Evolutionary conservation across 2,113 vertebrate species (phyloP).

Genomic region (Sorex fumeus): DNA sequence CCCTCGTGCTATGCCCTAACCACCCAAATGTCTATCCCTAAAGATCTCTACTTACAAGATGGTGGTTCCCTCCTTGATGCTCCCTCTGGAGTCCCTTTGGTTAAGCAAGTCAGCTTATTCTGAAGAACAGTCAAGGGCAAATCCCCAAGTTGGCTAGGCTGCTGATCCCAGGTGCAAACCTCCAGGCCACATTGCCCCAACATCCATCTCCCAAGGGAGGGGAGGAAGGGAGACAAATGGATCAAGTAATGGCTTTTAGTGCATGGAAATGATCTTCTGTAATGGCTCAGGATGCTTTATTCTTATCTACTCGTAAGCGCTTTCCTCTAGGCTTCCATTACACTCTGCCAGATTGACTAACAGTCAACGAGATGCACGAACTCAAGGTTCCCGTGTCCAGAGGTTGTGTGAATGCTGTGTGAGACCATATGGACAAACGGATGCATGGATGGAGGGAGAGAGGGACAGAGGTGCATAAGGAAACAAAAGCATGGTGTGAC

Average conservation of each 20-base stretch:
- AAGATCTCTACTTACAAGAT: neutral
- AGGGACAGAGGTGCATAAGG: neutral
- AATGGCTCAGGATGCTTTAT: conserved; percentile 76
- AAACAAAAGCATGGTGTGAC: neutral
- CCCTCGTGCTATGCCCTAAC: neutral
- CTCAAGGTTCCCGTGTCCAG: conserved; percentile 10
- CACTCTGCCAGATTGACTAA: conserved; percentile 37
- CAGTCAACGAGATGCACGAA: conserved; percentile 16
- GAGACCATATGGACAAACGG: neutral
- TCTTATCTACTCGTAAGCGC: conserved; percentile 61
- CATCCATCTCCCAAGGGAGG: conserved; percentile 53
- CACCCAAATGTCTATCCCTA: neutral
- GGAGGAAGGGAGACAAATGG: conserved; percentile 35
- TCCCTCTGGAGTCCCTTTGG: conserved; percentile 17
- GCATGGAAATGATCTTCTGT: conserved; percentile 62
- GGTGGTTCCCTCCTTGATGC: neutral
- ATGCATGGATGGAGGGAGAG: neutral
- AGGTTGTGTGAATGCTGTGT: neutral
- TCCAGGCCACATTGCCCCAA: conserved; percentile 52
- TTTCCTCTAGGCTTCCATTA: conserved; percentile 64
- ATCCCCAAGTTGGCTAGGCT: neutral
- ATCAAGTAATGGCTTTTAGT: conserved; percentile 77
- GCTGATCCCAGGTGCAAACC: conserved; percentile 52
- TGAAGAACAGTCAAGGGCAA: conserved; percentile 62
- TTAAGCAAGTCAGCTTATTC: conserved; percentile 40